Base-by-base conservation (phyloP, 2,113 vertebrate genomes). In the Anser brachyrhynchus region DNA sequence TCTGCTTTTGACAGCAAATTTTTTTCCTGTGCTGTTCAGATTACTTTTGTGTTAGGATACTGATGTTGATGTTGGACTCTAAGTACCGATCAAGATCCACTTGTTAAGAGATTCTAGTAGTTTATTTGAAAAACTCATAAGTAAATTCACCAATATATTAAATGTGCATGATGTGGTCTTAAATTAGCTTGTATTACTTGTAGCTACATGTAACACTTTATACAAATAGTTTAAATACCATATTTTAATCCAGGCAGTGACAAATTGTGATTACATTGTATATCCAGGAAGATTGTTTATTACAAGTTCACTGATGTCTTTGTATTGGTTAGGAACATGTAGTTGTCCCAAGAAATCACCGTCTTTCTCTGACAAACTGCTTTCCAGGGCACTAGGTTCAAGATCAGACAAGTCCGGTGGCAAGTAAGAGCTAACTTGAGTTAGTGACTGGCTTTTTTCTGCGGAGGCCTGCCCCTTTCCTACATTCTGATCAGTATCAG, bases 221-320 rank as follows among this genome's bases (percentile, higher is more conserved):
- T 15, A 89, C 72, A 95, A 78, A 61, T 49, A 59, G 31, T 51
- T 46, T 43, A 93, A 93, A 96, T 74, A 46, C 46, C 2, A 0
- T 67, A 69, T 86, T 91, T 92, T 95, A 86, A 86, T 52, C 16
- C 21, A 90, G 8, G 79, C n/a, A 69, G 52, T 75, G 25, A 89
- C 87, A 95, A 52, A 11, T 79, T 62, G 3, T 17, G 70, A 90
- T 98, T 97, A 99, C 96, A 99, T 90, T 10, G 99, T 99, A 74
- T 99, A 99, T 79, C 99, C 99, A 14, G 99, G 99, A 81, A 99
- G 98, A 85, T 98, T 99, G 74, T 94, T 98, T 94, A 98, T 96
- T 92, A 99, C 97, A 73, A 99, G 97, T 86, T 99, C 98, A 92
- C 98, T 98, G 67, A 99, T 98, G 81, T 99, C 98, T 96, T 93